Evolutionary conservation across 2,797 vertebrate genomes (phyloP).

Genomic region (Premnoplex brunnescens): DNA sequence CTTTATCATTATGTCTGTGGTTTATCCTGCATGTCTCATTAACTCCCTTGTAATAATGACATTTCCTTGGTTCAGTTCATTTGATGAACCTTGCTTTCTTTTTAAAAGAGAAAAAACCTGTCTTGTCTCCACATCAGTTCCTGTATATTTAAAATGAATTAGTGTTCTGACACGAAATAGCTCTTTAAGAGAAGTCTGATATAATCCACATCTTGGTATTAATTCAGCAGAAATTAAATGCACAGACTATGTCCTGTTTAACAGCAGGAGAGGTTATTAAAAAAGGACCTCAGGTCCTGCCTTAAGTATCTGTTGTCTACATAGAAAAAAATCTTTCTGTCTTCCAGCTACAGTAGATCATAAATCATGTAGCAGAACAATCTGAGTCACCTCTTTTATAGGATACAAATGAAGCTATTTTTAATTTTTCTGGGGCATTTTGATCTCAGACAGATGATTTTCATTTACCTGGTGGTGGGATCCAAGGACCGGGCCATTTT

Average conservation of each 20-base stretch:
- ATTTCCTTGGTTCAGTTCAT: neutral
- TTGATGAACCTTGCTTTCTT: neutral
- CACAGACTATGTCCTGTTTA: neutral
- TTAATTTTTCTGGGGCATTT: neutral
- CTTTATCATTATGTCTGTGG: neutral
- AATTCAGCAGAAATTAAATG: slow-evolving; percentile 8
- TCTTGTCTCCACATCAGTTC: neutral
- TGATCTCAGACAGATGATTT: neutral
- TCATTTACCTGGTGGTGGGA: neutral
- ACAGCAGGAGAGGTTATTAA: neutral
- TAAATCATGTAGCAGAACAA: neutral
- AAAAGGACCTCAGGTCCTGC: neutral
- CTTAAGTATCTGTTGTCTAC: neutral
- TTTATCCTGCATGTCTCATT: neutral
- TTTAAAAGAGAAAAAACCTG: neutral
- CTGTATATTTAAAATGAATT: neutral
- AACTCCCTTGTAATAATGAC: neutral
- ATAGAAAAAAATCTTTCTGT: neutral
- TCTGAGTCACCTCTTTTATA: neutral
- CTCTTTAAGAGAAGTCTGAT: neutral
- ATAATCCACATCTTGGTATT: neutral
- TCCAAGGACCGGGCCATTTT: neutral
- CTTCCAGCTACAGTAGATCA: neutral
- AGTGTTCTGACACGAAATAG: neutral
- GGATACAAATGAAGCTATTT: neutral